Percentiles rank a stretch among this genome's conserved stretches.
Evolutionary conservation across 2,888 invertebrate genomes (phyloP).

Genomic region (Agrypnus murinus): DNA sequence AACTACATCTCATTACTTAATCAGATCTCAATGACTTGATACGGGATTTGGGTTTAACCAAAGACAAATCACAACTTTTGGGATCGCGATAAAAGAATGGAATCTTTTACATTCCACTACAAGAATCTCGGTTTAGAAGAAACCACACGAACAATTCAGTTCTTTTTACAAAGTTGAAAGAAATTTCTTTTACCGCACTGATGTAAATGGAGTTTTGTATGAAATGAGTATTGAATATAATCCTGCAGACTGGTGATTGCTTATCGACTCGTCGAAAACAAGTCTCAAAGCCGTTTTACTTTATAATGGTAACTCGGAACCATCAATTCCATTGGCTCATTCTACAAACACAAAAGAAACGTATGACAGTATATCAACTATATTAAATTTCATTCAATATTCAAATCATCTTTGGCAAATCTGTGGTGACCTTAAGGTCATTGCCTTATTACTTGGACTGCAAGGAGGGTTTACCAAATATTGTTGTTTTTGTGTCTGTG

Average conservation of each 20-base stretch:
- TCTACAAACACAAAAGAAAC: conserved; percentile 23
- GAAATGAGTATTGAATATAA: background rate
- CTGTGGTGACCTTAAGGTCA: conserved; percentile 30
- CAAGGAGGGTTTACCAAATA: conserved; percentile 22
- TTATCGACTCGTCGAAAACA: conserved; percentile 29
- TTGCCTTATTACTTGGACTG: conserved; percentile 17
- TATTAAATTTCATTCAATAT: conserved; percentile 25
- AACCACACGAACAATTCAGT: too few species aligned
- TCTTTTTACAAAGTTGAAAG: background rate
- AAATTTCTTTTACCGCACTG: background rate
- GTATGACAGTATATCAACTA: conserved; percentile 10
- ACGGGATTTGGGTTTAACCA: background rate
- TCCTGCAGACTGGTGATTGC: too few species aligned
- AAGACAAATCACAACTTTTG: background rate
- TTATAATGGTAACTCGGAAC: conserved; percentile 20
- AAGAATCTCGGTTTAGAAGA: background rate
- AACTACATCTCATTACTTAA: background rate
- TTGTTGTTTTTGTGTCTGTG: conserved; percentile 16
- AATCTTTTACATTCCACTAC: background rate
- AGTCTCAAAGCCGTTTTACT: conserved; percentile 40
- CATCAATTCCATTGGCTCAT: conserved; percentile 31
- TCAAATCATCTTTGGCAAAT: conserved; percentile 22
- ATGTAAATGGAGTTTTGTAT: background rate
- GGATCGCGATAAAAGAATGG: too few species aligned
- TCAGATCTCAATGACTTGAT: background rate